Conservation (phyloP, 2,888 invertebrate species). For the Hymenopus coronatus region DNA sequence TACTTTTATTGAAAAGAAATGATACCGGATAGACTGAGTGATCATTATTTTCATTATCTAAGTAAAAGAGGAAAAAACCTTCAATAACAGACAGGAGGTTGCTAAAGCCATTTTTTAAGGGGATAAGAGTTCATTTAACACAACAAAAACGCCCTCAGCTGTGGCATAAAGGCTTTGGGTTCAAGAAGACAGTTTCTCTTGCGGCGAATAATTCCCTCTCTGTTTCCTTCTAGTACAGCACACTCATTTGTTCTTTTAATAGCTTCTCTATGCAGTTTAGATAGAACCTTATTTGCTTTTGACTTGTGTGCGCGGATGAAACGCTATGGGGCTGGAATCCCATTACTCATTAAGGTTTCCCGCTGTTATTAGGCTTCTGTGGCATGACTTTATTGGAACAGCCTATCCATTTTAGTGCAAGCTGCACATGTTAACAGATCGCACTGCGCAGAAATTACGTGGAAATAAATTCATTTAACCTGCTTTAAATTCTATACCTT, state of each 20-base stretch:
- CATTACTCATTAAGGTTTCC: neutral
- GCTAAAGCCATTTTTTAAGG: too few species aligned
- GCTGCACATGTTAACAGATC: neutral
- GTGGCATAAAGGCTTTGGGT: neutral
- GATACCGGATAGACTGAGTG: too few species aligned
- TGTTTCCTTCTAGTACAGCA: neutral
- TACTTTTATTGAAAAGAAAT: too few species aligned
- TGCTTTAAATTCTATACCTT: too few species aligned
- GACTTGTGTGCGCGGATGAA: neutral
- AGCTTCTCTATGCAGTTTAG: neutral
- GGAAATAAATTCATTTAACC: too few species aligned
- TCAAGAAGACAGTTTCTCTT: neutral
- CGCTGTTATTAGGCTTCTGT: neutral
- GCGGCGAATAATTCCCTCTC: neutral
- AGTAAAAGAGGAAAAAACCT: too few species aligned
- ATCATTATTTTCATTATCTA: too few species aligned
- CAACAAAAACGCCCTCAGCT: neutral
- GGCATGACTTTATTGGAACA: neutral
- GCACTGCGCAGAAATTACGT: too few species aligned
- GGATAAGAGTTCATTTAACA: too few species aligned
- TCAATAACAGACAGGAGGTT: too few species aligned
- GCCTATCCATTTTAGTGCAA: neutral
- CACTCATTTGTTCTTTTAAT: neutral
- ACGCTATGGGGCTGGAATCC: neutral
- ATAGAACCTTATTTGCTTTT: neutral